Base-by-base conservation (phyloP, 2,888 invertebrate species). In the Mythimna vitellina region DNA sequence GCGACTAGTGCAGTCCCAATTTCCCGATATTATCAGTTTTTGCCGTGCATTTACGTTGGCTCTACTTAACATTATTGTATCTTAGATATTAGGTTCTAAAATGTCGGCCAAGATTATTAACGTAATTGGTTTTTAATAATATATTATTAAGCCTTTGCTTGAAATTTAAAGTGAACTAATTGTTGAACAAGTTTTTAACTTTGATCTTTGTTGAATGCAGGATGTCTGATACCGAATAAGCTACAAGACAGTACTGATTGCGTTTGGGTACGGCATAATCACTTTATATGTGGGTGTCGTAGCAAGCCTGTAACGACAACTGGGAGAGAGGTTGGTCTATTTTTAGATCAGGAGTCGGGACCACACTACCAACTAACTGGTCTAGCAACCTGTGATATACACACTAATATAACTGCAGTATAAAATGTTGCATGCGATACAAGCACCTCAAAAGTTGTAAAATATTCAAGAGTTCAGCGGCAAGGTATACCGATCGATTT, bases 11-110 rank as follows among this genome's bases (percentile, higher is more conserved):
- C 65, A 65, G 73, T 70, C 70, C 78, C 76, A 81, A 82, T 84
- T 74, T 69, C 64, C 70, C 65, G 72, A 64, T 62, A 70, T 81
- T 78, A 84, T 84, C 81, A 61, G 73, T 65, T 72, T 80, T 73
- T 84, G 72, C 72, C 56, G 62, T 49, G 58, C 66, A 68, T 70
- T 76, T 73, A 62, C 61, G 32, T 38, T 69, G 58, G 12, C 29
- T 75, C 0, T 10, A 66, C 65, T 76, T 73, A 60, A 64, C 53
- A 49, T 63, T 54, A 49, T 63, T 54, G 62, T 70, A 81, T 76
- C 63, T 22, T 17, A 42, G 67, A 83, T 73, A 46, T 66, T 60
- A 56, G 42, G 54, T 70, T 67, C n/a, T 35, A n/a, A 66, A 61
- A 80, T 74, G 65, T 58, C 57, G 51, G 49, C 64, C 38, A 67